Percentiles rank a stretch among this genome's conserved stretches.
Evolutionary conservation across 2,888 invertebrate species (phyloP).

Genomic region (Leptarthrus brevirostris): DNA sequence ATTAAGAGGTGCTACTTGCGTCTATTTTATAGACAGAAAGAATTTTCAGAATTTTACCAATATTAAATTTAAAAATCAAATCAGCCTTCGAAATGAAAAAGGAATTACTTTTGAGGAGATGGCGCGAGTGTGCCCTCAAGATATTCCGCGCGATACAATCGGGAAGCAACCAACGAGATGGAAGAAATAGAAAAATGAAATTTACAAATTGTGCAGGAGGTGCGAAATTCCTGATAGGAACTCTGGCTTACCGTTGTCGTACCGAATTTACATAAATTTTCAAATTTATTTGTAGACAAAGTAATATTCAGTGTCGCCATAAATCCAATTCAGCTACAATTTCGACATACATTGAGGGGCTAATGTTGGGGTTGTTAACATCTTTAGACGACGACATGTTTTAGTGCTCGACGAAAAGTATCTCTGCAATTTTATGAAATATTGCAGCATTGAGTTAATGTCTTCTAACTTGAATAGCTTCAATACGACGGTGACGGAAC

Average conservation of each 20-base stretch:
- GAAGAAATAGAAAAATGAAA: constrained; percentile 29
- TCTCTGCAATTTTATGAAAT: no score
- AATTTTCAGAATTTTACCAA: no score
- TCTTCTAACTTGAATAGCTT: no score
- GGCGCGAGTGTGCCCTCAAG: constrained; percentile 13
- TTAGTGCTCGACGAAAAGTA: no score
- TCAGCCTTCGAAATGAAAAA: constrained; percentile 20
- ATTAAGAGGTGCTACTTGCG: no score
- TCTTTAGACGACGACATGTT: no score
- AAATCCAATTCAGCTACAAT: constrained; percentile 25
- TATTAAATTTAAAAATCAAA: constrained; percentile 37
- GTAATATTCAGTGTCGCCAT: constrained; percentile 25
- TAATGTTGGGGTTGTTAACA: no score
- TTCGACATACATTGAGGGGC: neutral
- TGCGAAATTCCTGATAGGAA: constrained; percentile 19
- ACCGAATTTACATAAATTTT: constrained; percentile 24
- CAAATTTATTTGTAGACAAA: constrained; percentile 31
- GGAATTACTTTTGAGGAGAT: constrained; percentile 22
- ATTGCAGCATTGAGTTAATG: no score
- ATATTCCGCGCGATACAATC: constrained; percentile 1
- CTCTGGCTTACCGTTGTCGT: constrained; percentile 13
- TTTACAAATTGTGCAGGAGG: constrained; percentile 30
- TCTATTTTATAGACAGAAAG: no score
- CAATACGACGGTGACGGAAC: no score
- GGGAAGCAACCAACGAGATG: constrained; percentile 2